Conservation (phyloP, 2,113 vertebrate species). For the Daboia siamensis region DNA sequence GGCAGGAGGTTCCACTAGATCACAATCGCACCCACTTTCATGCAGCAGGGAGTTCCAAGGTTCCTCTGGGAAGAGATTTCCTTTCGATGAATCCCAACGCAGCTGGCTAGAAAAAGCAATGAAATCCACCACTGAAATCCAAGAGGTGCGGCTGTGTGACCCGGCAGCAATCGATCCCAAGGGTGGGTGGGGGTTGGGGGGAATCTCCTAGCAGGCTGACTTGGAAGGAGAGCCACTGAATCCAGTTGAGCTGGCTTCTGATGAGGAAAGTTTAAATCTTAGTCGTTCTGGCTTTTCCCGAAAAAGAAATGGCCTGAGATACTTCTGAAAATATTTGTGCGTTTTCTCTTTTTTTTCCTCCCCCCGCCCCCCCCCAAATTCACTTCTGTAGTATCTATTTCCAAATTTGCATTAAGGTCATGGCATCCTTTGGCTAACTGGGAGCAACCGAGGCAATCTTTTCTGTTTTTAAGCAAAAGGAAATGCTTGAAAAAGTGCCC, state of each 20-base stretch:
- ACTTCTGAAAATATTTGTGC: not conserved
- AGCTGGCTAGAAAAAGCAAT: not conserved
- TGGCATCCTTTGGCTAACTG: not conserved
- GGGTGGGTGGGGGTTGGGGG: too few relatives aligned
- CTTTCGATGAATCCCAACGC: not conserved
- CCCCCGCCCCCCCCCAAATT: rapidly evolving
- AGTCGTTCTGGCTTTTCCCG: not conserved
- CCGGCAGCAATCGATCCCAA: not conserved
- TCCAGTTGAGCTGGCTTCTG: not conserved
- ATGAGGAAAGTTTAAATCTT: rapidly evolving
- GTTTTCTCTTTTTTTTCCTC: not conserved
- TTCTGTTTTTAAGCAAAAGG: not conserved
- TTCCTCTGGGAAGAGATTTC: too few relatives aligned
- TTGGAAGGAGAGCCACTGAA: not conserved
- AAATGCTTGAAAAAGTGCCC: not conserved
- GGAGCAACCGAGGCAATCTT: not conserved
- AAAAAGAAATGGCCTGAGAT: not conserved
- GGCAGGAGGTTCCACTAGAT: not conserved
- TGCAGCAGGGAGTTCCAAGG: not conserved
- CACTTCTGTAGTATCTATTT: not conserved
- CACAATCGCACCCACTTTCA: not conserved
- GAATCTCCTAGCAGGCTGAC: not conserved
- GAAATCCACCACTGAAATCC: not conserved
- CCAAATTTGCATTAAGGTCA: not conserved
- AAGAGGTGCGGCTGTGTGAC: not conserved